Percentiles rank a stretch among this genome's conserved stretches.
Evolutionary conservation across 2,113 vertebrate species (phyloP).

Genomic region (Regulus satrapa): DNA sequence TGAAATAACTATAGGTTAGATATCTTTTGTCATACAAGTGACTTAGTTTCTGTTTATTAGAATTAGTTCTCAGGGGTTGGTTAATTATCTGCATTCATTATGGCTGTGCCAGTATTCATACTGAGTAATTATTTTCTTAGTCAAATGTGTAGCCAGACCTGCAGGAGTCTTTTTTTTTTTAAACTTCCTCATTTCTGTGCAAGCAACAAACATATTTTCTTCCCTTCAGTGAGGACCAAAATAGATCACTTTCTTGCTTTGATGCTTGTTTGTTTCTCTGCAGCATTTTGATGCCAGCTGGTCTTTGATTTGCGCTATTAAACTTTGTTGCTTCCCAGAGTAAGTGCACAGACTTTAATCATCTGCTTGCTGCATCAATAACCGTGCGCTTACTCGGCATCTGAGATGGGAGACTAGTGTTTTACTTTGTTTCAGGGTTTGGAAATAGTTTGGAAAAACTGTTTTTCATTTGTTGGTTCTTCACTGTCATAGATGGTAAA

Average conservation of each 20-base stretch:
- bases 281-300: conserved; percentile 15
- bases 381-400: background rate
- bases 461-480: background rate
- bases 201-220: background rate
- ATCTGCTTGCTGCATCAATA: background rate
- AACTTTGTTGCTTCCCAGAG: background rate
- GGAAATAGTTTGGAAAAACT: background rate
- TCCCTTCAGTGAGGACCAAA: background rate
- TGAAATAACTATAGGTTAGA: background rate
- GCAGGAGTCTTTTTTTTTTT: background rate
- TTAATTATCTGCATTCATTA: background rate
- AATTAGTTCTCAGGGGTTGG: background rate
- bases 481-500: background rate
- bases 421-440: background rate
- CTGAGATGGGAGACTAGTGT: background rate
- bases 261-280: background rate
- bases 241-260: background rate
- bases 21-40: background rate
- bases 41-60: background rate
- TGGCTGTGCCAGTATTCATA: background rate
- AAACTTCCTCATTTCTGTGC: background rate
- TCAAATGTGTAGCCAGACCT: background rate
- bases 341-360: background rate
- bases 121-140: background rate
- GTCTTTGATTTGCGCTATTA: conserved; percentile 1